phyloP scores from a whole-genome alignment of 1,140 invertebrate species.

The Apis cerana region DNA sequence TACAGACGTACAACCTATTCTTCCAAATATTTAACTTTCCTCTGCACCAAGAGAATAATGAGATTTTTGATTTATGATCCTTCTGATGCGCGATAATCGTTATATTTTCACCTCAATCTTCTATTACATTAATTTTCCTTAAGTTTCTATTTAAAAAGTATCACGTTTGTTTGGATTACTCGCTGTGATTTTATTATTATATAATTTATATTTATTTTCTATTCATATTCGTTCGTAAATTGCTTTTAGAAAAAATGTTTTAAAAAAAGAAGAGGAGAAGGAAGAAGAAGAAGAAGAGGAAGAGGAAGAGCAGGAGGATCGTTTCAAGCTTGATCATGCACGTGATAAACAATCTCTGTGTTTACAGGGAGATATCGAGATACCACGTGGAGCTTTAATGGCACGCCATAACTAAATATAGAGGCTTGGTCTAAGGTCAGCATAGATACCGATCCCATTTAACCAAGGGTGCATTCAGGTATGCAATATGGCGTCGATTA shows the following conservation, averaged over 20 bases:
- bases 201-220: neutral
- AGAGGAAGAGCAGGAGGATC: neutral
- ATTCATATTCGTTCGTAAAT: neutral
- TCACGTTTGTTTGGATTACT: no score
- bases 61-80: neutral
- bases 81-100: no score
- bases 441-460: constrained; percentile 4
- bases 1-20: neutral
- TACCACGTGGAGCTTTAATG: constrained; percentile 4
- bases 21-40: neutral
- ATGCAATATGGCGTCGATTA: constrained; percentile 16
- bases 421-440: constrained; percentile 23
- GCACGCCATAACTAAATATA: constrained; percentile 33
- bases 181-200: neutral
- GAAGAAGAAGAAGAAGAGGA: neutral
- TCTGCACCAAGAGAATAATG: neutral
- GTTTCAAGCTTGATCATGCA: neutral
- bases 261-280: neutral
- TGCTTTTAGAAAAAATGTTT: neutral
- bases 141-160: no score
- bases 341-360: neutral
- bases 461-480: constrained; percentile 5
- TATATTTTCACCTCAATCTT: no score
- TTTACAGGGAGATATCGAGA: constrained; percentile 20
- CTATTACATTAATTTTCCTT: no score